Base-by-base conservation (phyloP, 2,797 vertebrate genomes). In the Arnoldichthys spilopterus region DNA sequence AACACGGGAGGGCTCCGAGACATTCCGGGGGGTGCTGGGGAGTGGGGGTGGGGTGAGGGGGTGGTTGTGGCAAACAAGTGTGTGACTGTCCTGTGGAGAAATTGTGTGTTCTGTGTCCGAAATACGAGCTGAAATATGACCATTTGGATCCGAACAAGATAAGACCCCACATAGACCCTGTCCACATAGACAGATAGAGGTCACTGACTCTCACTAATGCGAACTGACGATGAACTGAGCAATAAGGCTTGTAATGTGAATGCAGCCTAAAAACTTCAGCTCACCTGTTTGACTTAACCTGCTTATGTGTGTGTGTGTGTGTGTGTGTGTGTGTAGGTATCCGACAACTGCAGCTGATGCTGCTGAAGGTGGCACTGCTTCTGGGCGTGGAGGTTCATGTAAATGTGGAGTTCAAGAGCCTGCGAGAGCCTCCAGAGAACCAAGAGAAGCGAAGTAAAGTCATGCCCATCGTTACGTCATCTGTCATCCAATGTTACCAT, bases 311-410 rank as follows among this genome's bases (percentile, higher is more conserved):
- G n/a, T 24, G 22, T 56, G 32, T 64, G 18, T 54, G 20, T 56
- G 34, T 71, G 40, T 66, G 9, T 77, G 3, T 81, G n/a, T 79
- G 22, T 49, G n/a, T 79, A 98, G 97, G 97, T 92, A 98, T 98
- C 88, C 96, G 98, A n/a, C 96, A 97, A 90, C 93, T 99, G 76
- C 98, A 99, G 86, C 89, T 99, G 54, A 95, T 99, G 81, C 94
- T 99, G 76, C 86, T 99, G 77, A 99, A 99, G 91, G 95, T 98
- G 37, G 96, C 96, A 51, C 90, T 99, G 87, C 93, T 99, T 82
- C 88, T 99, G 43, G 98, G 98, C 59, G 96, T 97, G 15, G 95
- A 99, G 83, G 96, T 99, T 72, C 97, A 99, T 0, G 96, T 98
- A 63, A 97, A 95, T 1, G 96, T 97, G 80, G 98, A 98, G 83